These are phyloP conservation scores for Calidris pygmaea DNA, from an alignment of 2,113 vertebrate genomes.

Conservation along the genomic window DNA sequence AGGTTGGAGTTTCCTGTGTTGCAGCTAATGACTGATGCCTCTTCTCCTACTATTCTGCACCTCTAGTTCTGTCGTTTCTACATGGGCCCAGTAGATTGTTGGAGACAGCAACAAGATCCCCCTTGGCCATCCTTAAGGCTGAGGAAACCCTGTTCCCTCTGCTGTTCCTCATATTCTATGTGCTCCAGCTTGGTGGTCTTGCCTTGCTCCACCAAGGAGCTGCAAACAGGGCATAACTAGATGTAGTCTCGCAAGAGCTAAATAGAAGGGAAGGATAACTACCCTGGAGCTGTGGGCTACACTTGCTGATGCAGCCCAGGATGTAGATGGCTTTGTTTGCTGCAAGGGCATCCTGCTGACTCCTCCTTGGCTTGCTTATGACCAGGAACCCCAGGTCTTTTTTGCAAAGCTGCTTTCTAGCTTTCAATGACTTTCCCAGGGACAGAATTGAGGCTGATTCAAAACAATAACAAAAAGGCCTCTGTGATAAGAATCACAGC, in stretches of 20 bases:
- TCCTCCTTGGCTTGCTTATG: neutral
- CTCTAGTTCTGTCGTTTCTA: neutral
- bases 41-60: neutral
- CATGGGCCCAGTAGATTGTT: neutral
- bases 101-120: neutral
- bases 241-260: neutral
- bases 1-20: neutral
- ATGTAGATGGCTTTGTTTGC: neutral
- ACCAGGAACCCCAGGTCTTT: neutral
- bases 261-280: neutral
- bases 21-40: neutral
- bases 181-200: neutral
- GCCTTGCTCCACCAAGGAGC: neutral
- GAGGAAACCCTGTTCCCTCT: neutral
- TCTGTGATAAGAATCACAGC: neutral
- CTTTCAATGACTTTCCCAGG: neutral
- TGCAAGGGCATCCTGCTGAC: neutral
- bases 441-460: neutral
- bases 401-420: neutral
- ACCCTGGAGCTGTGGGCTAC: neutral
- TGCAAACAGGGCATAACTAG: neutral
- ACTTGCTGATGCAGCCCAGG: neutral
- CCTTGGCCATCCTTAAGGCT: neutral
- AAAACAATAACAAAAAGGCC: neutral
- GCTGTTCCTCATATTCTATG: fast-evolving